Evolutionary conservation across 2,797 vertebrate genomes (phyloP).

Genomic region (Saxicola maurus): DNA sequence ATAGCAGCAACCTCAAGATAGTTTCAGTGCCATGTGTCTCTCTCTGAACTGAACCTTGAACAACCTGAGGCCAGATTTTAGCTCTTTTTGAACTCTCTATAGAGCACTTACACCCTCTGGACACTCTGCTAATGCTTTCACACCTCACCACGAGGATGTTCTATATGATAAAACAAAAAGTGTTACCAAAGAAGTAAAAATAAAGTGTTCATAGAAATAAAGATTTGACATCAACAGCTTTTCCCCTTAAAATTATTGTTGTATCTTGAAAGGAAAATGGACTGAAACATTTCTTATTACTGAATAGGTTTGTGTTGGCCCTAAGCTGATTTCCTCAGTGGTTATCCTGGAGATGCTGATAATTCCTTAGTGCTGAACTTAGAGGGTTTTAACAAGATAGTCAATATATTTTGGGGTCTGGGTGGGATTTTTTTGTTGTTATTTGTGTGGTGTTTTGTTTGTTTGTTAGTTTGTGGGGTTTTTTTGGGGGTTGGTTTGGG

Average conservation of each 20-base stretch:
- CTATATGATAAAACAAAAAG: rapidly evolving
- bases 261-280: background rate
- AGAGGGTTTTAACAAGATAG: background rate
- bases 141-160: background rate
- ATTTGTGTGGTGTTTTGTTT: rapidly evolving
- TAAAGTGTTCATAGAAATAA: background rate
- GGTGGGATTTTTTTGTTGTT: background rate
- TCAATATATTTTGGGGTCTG: background rate
- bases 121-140: background rate
- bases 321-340: background rate
- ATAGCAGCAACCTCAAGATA: background rate
- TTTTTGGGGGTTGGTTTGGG: too few species aligned
- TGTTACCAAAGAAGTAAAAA: background rate
- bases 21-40: background rate
- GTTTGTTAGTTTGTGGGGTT: background rate
- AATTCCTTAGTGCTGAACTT: background rate
- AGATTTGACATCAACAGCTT: background rate
- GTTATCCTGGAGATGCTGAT: background rate
- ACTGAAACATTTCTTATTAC: background rate
- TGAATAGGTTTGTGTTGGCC: background rate
- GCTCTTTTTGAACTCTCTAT: background rate
- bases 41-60: background rate
- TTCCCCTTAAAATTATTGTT: background rate
- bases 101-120: background rate
- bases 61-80: background rate